phyloP scores from a whole-genome alignment of 2,888 invertebrate genomes.

The Orthosia incerta region DNA sequence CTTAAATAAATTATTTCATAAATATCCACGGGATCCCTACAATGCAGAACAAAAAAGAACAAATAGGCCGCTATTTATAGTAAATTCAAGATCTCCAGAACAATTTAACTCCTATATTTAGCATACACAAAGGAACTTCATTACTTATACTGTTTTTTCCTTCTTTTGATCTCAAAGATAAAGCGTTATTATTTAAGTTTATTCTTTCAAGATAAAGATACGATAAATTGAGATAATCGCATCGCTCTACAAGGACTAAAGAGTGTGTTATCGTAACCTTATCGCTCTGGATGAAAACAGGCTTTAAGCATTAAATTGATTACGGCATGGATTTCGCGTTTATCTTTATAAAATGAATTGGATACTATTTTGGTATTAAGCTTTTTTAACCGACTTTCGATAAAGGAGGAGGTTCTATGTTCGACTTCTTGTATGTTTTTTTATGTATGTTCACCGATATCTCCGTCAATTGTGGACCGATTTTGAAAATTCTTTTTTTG shows the following conservation, averaged over 20 bases:
- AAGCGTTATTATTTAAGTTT: slow-evolving; percentile 59
- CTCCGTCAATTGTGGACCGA: no score
- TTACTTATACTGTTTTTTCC: slow-evolving; percentile 50
- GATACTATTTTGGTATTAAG: background rate
- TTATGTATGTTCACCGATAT: no score
- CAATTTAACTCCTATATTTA: slow-evolving; percentile 42
- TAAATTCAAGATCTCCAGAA: slow-evolving; percentile 17
- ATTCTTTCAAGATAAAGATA: slow-evolving; percentile 63
- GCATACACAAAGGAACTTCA: slow-evolving; percentile 41
- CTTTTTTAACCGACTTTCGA: no score
- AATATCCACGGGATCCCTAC: background rate
- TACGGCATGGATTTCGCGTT: slow-evolving; percentile 35
- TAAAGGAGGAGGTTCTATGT: no score
- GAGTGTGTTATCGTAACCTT: slow-evolving; percentile 54
- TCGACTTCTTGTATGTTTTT: no score
- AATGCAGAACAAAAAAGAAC: background rate
- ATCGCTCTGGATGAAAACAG: slow-evolving; percentile 46
- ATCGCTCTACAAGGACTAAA: slow-evolving; percentile 56
- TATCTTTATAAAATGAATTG: slow-evolving; percentile 18
- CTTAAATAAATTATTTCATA: no score
- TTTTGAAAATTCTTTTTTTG: no score
- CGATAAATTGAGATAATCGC: slow-evolving; percentile 67
- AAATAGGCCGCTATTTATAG: slow-evolving; percentile 16
- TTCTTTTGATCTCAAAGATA: slow-evolving; percentile 64
- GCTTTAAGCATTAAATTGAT: slow-evolving; percentile 50